Evolutionary conservation across 2,113 vertebrate genomes (phyloP).

Genomic region (Leptocoma aspasia): DNA sequence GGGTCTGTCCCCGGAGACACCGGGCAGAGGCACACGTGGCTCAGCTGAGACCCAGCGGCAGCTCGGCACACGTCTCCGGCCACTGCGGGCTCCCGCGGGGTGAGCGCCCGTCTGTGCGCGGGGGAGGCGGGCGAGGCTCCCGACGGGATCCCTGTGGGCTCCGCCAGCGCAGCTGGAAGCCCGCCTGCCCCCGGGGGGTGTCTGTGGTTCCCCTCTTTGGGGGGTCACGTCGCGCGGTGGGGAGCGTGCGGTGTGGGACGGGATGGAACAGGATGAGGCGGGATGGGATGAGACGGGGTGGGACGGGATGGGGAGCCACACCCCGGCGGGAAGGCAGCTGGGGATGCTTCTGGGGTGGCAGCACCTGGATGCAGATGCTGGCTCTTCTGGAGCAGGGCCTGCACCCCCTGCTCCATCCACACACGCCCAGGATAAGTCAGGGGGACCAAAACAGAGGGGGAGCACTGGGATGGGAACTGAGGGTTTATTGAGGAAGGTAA

Average conservation of each 20-base stretch:
- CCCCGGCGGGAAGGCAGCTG: neutral
- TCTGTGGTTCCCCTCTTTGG: constrained; percentile 12
- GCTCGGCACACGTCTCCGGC: neutral
- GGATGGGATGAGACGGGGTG: neutral
- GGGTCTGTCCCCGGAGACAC: neutral
- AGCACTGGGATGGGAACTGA: neutral
- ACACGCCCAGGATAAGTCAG: fast-evolving
- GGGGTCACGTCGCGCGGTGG: neutral
- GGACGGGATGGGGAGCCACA: neutral
- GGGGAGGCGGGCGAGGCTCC: neutral
- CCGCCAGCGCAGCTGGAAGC: neutral
- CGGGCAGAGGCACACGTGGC: neutral
- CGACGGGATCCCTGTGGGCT: neutral
- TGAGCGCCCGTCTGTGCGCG: fast-evolving
- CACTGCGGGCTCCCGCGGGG: neutral
- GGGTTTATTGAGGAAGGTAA: constrained; percentile 5
- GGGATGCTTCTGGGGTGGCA: neutral
- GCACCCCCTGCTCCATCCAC: neutral
- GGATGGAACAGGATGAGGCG: neutral
- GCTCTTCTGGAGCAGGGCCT: neutral
- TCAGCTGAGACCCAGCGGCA: neutral
- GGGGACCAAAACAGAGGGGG: neutral
- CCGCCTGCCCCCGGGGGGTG: neutral
- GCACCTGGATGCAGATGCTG: neutral
- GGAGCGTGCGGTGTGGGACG: neutral